Base-by-base conservation (phyloP, 2,797 vertebrate species). In the Sebastes reedi region DNA sequence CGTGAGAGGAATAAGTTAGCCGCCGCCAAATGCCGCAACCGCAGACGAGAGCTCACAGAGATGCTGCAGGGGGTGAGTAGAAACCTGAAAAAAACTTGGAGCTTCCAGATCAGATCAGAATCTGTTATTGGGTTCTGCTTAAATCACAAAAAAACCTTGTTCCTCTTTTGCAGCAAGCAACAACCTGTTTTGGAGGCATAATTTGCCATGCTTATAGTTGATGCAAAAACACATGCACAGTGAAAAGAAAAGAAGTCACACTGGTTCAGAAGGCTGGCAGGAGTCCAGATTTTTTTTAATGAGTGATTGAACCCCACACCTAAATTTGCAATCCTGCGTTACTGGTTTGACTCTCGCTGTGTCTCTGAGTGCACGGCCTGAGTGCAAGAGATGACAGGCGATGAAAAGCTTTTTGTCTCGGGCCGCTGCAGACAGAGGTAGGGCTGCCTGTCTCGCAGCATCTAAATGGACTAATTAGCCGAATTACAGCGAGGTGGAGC, bases 1-100 rank as follows among this genome's bases (percentile, higher is more conserved):
- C 97, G 99, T 75, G 99, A 99, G 94, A 97, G 99, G 94, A 99
- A 99, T 94, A 99, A 99, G 91, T 90, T 99, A 87, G 99, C 99
- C 1, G 99, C 99, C 5, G 99, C 98, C 78, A 99, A 99, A 93
- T 99, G 99, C 93, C 97, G 99, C 89, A 99, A 99, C 94, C 96
- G 99, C 66, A 96, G 99, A 61, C 95, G 98, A 84, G 99, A 99
- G 94, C 96, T 99, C 80, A 99, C 99, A 0, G 99, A 99, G 90
- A 97, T 98, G 95, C 97, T 99, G 80, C 98, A 99, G 94, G 98
- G 97, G 94, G 99, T 99, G 94, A 81, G 99, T 96, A 34, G 42
- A 75, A 52, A 65, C 24, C 30, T 20, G 20, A 61, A 42, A 59
- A 68, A 68, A 39, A 39, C 36, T 22, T 9, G 16, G 46, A 22